phyloP scores from a whole-genome alignment of 2,113 vertebrate genomes.

The Mellivora capensis region DNA sequence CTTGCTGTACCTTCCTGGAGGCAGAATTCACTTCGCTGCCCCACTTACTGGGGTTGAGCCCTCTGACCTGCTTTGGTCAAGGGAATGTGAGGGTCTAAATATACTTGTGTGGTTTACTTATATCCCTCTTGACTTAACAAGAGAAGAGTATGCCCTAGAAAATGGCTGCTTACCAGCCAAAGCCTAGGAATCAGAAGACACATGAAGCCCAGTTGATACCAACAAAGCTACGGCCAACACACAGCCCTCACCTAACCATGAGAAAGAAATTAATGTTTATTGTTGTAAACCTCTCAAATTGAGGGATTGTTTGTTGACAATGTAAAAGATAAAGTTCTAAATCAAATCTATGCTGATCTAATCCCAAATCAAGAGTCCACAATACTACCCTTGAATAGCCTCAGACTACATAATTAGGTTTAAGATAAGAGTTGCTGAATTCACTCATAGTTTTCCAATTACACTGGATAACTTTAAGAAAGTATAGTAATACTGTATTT shows the following conservation, averaged over 20 bases:
- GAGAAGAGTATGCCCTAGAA: background rate
- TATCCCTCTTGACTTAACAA: background rate
- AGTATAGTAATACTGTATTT: background rate
- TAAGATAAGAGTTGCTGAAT: background rate
- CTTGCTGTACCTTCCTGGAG: background rate
- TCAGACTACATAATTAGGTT: background rate
- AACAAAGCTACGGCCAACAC: background rate
- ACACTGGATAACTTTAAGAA: background rate
- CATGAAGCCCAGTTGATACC: background rate
- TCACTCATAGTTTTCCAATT: background rate
- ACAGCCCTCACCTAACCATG: background rate
- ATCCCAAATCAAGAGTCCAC: background rate
- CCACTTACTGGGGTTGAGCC: background rate
- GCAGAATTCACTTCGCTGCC: background rate
- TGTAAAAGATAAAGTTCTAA: conserved; percentile 12
- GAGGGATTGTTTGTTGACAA: background rate
- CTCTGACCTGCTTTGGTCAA: background rate
- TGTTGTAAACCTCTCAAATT: background rate
- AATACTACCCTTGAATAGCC: background rate
- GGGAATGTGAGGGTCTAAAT: background rate
- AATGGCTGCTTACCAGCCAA: background rate
- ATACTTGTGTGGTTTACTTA: background rate
- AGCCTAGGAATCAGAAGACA: background rate
- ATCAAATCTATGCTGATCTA: background rate
- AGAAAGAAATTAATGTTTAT: conserved; percentile 29